Conservation (phyloP, 2,888 invertebrate genomes). For the Melikaiella ostensackeni region DNA sequence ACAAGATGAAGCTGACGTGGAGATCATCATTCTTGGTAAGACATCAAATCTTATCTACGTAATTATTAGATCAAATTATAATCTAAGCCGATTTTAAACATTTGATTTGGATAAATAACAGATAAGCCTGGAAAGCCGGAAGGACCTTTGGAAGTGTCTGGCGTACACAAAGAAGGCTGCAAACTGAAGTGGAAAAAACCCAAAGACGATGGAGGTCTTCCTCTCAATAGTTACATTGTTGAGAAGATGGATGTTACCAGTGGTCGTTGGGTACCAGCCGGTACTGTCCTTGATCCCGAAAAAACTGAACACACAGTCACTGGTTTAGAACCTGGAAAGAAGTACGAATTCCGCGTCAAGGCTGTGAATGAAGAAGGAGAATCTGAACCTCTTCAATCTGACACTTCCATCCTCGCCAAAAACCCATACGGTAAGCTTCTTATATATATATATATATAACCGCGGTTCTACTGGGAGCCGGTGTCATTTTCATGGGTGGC, state of each 20-base stretch:
- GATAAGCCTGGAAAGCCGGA: slow-evolving; percentile 93
- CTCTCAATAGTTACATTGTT: slow-evolving; percentile 92
- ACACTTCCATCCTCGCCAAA: slow-evolving; percentile 93
- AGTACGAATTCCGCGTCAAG: slow-evolving; percentile 98
- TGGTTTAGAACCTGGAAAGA: slow-evolving; percentile 95
- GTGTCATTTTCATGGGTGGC: too few species aligned
- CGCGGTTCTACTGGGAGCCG: too few species aligned
- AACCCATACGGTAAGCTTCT: slow-evolving; percentile 90
- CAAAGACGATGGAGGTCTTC: slow-evolving; percentile 96
- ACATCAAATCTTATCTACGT: slow-evolving; percentile 24
- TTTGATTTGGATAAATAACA: slow-evolving; percentile 61
- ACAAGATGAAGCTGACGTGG: slow-evolving; percentile 94
- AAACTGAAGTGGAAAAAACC: slow-evolving; percentile 96
- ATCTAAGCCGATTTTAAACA: neutral
- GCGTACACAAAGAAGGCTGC: slow-evolving; percentile 95
- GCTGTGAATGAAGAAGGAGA: slow-evolving; percentile 98
- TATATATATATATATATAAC: too few species aligned
- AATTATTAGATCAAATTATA: slow-evolving; percentile 18
- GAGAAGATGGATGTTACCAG: slow-evolving; percentile 96
- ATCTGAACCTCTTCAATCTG: slow-evolving; percentile 95
- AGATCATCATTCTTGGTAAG: slow-evolving; percentile 89
- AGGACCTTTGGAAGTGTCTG: slow-evolving; percentile 93
- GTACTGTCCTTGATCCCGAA: slow-evolving; percentile 86
- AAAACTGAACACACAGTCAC: slow-evolving; percentile 90
- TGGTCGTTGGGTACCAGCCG: slow-evolving; percentile 93